Evolutionary conservation across 2,888 invertebrate species (phyloP), one percentile per base, ranked within the genome.

Genomic region (Ectemnius continuus): DNA sequence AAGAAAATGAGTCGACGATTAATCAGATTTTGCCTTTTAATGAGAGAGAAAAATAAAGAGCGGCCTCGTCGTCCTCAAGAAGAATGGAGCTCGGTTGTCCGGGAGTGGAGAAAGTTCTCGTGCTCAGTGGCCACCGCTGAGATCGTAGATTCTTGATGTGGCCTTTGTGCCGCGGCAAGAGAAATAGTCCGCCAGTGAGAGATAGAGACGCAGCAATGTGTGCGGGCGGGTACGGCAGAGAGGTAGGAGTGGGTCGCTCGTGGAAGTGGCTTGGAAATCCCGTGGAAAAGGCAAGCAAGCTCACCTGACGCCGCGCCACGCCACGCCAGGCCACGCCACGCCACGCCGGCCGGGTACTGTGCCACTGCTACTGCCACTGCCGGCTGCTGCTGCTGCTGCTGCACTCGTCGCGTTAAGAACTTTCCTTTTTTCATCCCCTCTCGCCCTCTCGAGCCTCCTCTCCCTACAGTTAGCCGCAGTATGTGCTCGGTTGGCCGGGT

Each of bases 91-190:
- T 18, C 45, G 36, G 47, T 66, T 65, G 63, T 65, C 71, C 63
- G 70, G 52, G 59, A 46, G 65, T 85, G 85, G 86, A 86, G 86
- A 85, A 84, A 86, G 84, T 86, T 85, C 78, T 78, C 70, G 75
- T 74, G 82, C 84, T 83, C 82, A 78, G 58, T 65, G 73, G 78
- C 67, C 76, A 80, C 75, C 79, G 67, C 79, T 74, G 78, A 81
- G 79, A 82, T 80, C 83, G 81, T 73, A 78, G 74, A 78, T 76
- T 80, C 73, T 76, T 75, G 83, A 83, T 75, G 81, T 64, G 70
- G 76, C 79, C 70, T 83, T 78, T 76, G 82, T 76, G 73, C 68
- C 60, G 47, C 57, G 62, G 61, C 73, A 75, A 70, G 70, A 73
- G 76, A 70, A 77, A 77, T 64, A 74, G 63, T 61, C 11, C 16